A percentile compares a stretch with the other conserved stretches of the same genome.
Evolutionary conservation across 2,797 vertebrate genomes (phyloP).

Genomic region (Sebastes variabilis): DNA sequence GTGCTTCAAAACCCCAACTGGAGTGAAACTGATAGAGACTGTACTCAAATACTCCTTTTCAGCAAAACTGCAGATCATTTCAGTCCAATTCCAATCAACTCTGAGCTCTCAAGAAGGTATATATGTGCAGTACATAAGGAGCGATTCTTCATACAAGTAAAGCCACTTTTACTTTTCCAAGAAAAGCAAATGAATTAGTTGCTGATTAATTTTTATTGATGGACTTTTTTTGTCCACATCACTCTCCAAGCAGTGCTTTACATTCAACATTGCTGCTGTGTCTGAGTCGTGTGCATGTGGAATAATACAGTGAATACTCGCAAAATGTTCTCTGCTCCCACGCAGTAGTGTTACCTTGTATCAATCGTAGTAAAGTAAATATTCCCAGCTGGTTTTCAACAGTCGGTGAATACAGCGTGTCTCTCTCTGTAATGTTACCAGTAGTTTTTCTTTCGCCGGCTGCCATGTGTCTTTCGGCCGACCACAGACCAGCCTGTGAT

Average conservation of each 20-base stretch:
- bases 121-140: not conserved
- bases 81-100: not conserved
- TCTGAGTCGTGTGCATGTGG: not conserved
- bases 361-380: slow-evolving; percentile 31
- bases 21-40: slow-evolving; percentile 20
- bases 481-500: slow-evolving; percentile 68
- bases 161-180: not conserved
- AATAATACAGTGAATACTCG: not conserved
- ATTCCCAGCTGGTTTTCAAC: slow-evolving; percentile 33
- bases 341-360: slow-evolving; percentile 10
- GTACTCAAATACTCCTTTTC: slow-evolving; percentile 3
- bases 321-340: not conserved
- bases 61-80: slow-evolving; percentile 2
- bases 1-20: slow-evolving; percentile 14
- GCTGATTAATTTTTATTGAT: not conserved
- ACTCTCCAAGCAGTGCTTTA: not conserved
- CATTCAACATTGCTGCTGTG: not conserved
- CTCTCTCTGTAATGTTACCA: slow-evolving; percentile 32
- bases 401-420: slow-evolving; percentile 10
- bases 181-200: not conserved
- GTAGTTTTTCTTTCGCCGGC: slow-evolving; percentile 41
- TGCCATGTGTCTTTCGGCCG: slow-evolving; percentile 51
- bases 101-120: not conserved
- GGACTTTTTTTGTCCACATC: not conserved
- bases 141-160: not conserved